Base-by-base conservation (phyloP, 2,888 invertebrate genomes). In the Pollenia labialis region DNA sequence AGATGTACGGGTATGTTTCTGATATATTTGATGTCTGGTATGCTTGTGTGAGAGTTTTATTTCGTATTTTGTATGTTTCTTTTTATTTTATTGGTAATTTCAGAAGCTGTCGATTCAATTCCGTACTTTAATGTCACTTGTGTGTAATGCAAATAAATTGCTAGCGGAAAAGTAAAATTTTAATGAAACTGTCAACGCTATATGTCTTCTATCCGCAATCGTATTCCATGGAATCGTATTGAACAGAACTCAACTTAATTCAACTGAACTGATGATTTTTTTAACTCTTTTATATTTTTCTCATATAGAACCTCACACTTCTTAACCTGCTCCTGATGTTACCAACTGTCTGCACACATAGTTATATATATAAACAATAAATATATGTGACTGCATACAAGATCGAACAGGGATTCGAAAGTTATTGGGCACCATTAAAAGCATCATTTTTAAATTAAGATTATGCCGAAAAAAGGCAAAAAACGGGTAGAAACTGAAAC, bases 121-220 rank as follows among this genome's bases (percentile, higher is more conserved):
- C 79, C 80, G 82, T 82, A 62, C 66, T 82, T 75, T 81, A 87
- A 83, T 82, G 82, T 85, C 85, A 86, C 85, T 80, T 75, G 74
- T 82, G 85, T 87, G 85, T 87, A 88, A 88, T 88, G 88, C 85
- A 88, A 88, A 88, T 88, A 88, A 81, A 88, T 88, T 85, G 88
- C 85, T 76, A 85, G 85, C 86, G 88, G 76, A 77, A 82, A 85
- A 86, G 75, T 81, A 85, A 85, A 88, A 85, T 88, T 88, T 88
- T 88, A 88, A 88, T 88, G 88, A 87, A 88, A 88, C 88, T 88
- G 88, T 88, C 88, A 88, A 81, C 88, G 85, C 82, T 86, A 23
- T 69, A 64, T 68, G 72, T 81, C 74, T 80, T 4, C 84, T 74
- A 83, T 83, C 82, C 82, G 71, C 79, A 80, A 79, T 79, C 66